Conservation (phyloP, 2,797 vertebrate species). For the Macropus fuliginosus region DNA sequence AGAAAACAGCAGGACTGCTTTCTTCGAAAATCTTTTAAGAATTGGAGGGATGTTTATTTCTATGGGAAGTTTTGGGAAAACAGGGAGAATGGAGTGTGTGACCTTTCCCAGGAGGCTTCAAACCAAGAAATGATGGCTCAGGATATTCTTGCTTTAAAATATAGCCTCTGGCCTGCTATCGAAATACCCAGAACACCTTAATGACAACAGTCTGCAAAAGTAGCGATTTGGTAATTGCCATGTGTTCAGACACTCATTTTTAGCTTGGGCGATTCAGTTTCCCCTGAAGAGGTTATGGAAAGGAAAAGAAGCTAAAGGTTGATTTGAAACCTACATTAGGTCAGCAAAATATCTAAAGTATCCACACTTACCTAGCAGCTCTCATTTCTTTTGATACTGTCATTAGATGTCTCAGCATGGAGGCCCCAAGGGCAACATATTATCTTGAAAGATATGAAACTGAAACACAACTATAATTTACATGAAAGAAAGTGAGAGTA, state of each 20-base stretch:
- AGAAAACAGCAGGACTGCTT: neutral
- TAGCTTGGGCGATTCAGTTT: conserved; percentile 24
- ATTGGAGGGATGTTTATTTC: conserved; percentile 21
- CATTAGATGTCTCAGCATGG: neutral
- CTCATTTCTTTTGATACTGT: neutral
- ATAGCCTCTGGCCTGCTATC: neutral
- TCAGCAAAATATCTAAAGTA: neutral
- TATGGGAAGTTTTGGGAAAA: conserved; percentile 19
- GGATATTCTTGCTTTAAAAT: neutral
- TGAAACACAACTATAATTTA: neutral
- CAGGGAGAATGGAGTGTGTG: conserved; percentile 17
- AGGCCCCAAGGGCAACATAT: neutral
- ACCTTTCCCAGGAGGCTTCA: conserved; percentile 19
- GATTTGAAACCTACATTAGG: neutral
- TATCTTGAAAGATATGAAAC: conserved; percentile 6
- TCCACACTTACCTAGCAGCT: neutral
- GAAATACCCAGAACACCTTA: neutral
- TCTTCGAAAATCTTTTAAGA: conserved; percentile 17
- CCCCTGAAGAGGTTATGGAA: neutral
- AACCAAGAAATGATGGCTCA: conserved; percentile 25
- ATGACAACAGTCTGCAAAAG: conserved; percentile 34
- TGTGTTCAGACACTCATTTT: conserved; percentile 33
- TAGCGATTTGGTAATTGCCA: conserved; percentile 1
- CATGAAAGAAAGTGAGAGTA: neutral
- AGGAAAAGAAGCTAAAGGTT: conserved; percentile 3